Base-by-base conservation (phyloP, 1,140 invertebrate species). In the Drosophila repletoides region DNA sequence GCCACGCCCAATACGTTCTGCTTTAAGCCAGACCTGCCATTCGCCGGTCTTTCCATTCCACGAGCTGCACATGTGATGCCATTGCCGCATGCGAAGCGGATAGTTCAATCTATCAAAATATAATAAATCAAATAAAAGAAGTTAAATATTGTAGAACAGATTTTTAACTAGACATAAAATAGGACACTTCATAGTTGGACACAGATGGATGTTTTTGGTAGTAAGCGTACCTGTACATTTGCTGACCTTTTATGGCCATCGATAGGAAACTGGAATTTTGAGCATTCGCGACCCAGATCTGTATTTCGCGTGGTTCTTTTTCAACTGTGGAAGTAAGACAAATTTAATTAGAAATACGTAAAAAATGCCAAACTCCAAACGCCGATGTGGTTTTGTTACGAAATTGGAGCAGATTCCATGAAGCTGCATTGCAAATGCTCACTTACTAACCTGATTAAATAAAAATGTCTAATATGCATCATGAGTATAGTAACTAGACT, bases 21-120 rank as follows among this genome's bases (percentile, higher is more conserved):
- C 93, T 88, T 96, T 95, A 36, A 96, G 93, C 95, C 95, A 96
- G 49, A 96, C 93, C 91, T 96, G 95, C 95, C 95, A 96, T 90
- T 96, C 95, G 34, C 95, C 95, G 6, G 95, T 95, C 75, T 93
- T 94, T 19, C 95, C 95, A 88, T 96, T 96, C 95, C 95, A 96
- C 49, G 95, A 96, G 72, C 95, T 94, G 79, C 95, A 96, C 7
- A 94, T 93, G 89, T 96, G 95, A 90, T 96, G 96, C 95, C 95
- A 96, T 88, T 94, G 93, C 73, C 95, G 94, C 69, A 95, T 91
- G 73, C 94, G 93, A 43, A 96, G 81, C 9, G 95, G 95, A 90
- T 96, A 96, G 89, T 96, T 96, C 24, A 96, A 91, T 72, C 95
- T 92, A 34, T 46, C 10, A 2, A 5, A 48, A 24, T 15, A 14